Evolutionary conservation across 2,797 vertebrate genomes (phyloP), one percentile per base, ranked within the genome.

Genomic region (Odontamblyopus rebecca): DNA sequence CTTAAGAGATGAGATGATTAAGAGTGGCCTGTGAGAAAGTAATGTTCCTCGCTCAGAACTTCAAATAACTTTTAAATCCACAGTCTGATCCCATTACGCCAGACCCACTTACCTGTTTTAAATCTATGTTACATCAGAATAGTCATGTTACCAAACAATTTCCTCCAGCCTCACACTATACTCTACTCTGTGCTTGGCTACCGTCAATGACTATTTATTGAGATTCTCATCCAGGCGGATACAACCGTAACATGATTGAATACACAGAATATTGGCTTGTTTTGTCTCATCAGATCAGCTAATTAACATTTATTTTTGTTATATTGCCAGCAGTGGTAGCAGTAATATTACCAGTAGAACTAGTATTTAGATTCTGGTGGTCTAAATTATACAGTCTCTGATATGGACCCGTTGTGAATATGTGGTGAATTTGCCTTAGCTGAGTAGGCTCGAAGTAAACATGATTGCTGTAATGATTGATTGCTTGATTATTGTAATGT

Each of bases 31-130:
- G 44, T 29, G 64, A 18, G 64, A 66, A 50, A 66, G 64, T 70
- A 63, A 64, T 73, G 72, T 59, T 72, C 63, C 38, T 56, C 8
- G 62, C 30, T 3, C 29, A 32, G 61, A 50, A 76, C 88, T 91
- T 83, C 76, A 89, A 91, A 92, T 92, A 92, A 88, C 86, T 72
- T 78, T 71, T 89, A 91, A 94, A 89, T 91, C 93, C 90, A 79
- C 70, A 54, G 86, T 88, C 79, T 94, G 85, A 95, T 94, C 94
- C 82, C 75, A 92, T 95, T 95, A 95, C 78, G 65, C 73, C 78
- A 92, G 92, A 91, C 88, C 92, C 83, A 92, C 67, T 94, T 94
- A 87, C 90, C 88, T 76, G 65, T 88, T 92, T 85, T 87, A 89
- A 82, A 88, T 76, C 61, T 53, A 72, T 73, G 84, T 94, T 93